phyloP scores from a whole-genome alignment of 2,797 vertebrate species.

The Bradypus variegatus region DNA sequence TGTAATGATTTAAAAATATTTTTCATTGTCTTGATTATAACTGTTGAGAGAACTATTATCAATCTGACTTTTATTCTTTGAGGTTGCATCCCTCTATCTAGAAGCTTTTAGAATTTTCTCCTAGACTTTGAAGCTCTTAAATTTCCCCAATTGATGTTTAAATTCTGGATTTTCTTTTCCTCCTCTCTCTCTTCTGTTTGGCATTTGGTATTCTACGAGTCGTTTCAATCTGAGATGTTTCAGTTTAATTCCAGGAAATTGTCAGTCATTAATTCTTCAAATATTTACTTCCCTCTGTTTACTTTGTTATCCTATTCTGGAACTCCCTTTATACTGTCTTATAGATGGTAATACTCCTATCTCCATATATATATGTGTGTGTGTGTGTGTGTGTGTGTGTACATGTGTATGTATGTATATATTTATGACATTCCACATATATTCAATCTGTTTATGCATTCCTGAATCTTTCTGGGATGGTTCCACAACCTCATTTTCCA shows the following conservation, averaged over 20 bases:
- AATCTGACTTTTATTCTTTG: background rate
- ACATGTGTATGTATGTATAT: too few species aligned
- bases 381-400: too few species aligned
- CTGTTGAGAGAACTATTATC: background rate
- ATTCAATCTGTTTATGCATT: background rate
- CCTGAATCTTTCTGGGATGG: background rate
- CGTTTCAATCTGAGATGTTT: background rate
- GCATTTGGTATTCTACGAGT: background rate
- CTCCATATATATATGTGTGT: background rate
- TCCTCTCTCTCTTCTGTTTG: background rate
- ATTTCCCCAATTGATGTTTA: background rate
- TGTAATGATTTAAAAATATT: background rate
- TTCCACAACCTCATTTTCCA: background rate
- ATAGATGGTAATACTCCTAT: background rate
- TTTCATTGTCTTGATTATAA: background rate
- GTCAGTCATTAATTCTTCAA: background rate
- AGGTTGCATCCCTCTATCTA: background rate
- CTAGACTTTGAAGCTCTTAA: background rate
- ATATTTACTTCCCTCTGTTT: constrained; percentile 6
- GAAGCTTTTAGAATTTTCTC: background rate
- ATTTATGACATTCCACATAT: background rate
- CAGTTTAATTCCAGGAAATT: background rate
- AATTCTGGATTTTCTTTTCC: constrained; percentile 21
- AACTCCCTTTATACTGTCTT: background rate
- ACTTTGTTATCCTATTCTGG: background rate